Evolutionary conservation across 2,888 invertebrate species (phyloP).

Genomic region (Drosophila putrida): DNA sequence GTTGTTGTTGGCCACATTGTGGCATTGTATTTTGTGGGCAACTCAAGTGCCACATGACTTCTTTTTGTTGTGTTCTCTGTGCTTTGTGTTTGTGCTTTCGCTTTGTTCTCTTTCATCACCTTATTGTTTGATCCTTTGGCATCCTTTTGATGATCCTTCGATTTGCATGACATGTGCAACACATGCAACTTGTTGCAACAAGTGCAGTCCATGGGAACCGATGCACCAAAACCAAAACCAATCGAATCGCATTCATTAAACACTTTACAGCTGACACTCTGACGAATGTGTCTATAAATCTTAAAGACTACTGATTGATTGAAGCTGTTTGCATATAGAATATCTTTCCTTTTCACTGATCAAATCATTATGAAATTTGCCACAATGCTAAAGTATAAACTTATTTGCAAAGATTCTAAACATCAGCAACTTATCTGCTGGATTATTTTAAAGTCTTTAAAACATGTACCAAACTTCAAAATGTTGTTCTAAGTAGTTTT

Average conservation of each 20-base stretch:
- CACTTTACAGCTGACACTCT: conserved; percentile 37
- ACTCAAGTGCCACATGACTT: conserved; percentile 23
- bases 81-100: conserved; percentile 8
- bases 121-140: conserved; percentile 72
- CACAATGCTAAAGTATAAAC: neutral
- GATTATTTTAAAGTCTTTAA: too few species aligned
- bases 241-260: conserved; percentile 40
- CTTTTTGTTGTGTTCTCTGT: too few species aligned
- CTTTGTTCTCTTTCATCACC: conserved; percentile 50
- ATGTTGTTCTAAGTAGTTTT: too few species aligned
- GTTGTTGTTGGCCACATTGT: conserved; percentile 20
- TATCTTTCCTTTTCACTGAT: neutral
- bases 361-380: neutral
- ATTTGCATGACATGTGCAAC: conserved; percentile 66
- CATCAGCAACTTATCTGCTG: neutral
- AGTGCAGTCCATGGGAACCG: conserved; percentile 51
- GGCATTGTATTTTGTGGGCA: conserved; percentile 35
- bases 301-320: conserved; percentile 1
- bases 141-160: conserved; percentile 59
- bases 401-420: neutral
- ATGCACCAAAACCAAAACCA: conserved; percentile 8
- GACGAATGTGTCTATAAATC: neutral
- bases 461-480: too few species aligned
- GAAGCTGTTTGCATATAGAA: neutral
- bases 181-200: conserved; percentile 14